Base-by-base conservation (phyloP, 2,888 invertebrate genomes). In the Drosophila mulleri region DNA sequence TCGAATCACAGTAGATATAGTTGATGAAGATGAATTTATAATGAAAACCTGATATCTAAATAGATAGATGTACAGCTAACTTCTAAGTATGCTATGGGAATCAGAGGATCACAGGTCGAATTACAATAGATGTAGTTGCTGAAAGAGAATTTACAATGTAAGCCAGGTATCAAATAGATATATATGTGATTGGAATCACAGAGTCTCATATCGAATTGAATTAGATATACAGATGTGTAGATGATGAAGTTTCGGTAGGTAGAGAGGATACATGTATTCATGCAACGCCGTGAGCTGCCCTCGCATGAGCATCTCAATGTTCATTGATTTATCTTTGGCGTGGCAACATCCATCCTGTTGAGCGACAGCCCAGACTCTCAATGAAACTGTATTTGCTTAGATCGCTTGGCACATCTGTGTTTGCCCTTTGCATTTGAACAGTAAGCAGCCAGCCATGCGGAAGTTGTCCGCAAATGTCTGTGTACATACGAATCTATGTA, bases 341-440 rank as follows among this genome's bases (percentile, higher is more conserved):
- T 48, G 47, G 41, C 53, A 26, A 35, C 45, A 59, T 26, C 45
- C 57, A 67, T 53, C 39, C 54, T 45, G 54, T 35, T 39, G 37
- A 41, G 56, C 58, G 26, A n/a, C 9, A 35, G 53, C 39, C 39
- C 39, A 56, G 50, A 18, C 41, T 65, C 67, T 72, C 64, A 83
- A 86, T 83, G 74, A 77, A 67, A 56, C 48, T 45, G 42, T 86
- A 56, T 86, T 82, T 86, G 61, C 83, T 39, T 26, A 58, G 75
- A 67, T 37, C 72, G 80, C 82, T 85, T 82, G 82, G 67, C 82
- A 82, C 80, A 82, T 67, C 66, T 48, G 41, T 86, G 58, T 82
- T 82, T 86, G 70, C 78, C 39, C 52, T 86, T 72, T 53, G 72
- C 63, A 83, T 82, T 80, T 79, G 67, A 62, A 56, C 35, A 62